Evolutionary conservation across 1,140 invertebrate genomes (phyloP).

Genomic region (Drosophila pseudoobscura): DNA sequence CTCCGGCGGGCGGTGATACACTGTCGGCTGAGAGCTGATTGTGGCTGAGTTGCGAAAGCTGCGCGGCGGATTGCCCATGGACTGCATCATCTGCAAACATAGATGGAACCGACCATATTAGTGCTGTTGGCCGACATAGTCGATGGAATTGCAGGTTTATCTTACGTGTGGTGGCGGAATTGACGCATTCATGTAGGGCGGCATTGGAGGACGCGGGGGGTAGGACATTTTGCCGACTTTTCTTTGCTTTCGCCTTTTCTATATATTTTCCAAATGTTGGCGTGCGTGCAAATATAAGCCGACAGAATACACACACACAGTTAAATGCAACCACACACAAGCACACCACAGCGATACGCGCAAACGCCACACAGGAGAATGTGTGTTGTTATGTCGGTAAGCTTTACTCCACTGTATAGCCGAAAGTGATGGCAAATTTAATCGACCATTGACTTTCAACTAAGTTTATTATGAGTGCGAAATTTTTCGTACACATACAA

Average conservation of each 20-base stretch:
- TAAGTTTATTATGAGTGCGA: too few species aligned
- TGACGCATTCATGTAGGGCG: conserved; percentile 85
- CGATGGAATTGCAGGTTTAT: neutral
- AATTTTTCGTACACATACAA: too few species aligned
- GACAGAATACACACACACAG: conserved; percentile 53
- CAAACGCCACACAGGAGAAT: conserved; percentile 54
- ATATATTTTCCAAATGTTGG: conserved; percentile 35
- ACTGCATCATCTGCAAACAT: conserved; percentile 84
- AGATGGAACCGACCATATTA: neutral
- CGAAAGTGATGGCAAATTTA: neutral
- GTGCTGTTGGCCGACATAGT: neutral
- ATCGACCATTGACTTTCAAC: neutral
- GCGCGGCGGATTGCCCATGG: conserved; percentile 83
- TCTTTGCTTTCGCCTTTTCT: conserved; percentile 22
- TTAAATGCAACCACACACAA: conserved; percentile 17
- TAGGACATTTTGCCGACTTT: conserved; percentile 70
- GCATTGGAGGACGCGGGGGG: conserved; percentile 85
- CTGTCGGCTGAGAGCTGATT: conserved; percentile 79
- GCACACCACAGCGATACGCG: conserved; percentile 28
- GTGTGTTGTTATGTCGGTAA: conserved; percentile 41
- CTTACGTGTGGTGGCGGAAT: conserved; percentile 84
- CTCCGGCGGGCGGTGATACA: conserved; percentile 78
- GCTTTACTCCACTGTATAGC: conserved; percentile 2
- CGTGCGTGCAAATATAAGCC: conserved; percentile 63
- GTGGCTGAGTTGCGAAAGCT: conserved; percentile 82